Conservation (phyloP, 2,113 vertebrate species). For the Brachypodius melanocephalos region DNA sequence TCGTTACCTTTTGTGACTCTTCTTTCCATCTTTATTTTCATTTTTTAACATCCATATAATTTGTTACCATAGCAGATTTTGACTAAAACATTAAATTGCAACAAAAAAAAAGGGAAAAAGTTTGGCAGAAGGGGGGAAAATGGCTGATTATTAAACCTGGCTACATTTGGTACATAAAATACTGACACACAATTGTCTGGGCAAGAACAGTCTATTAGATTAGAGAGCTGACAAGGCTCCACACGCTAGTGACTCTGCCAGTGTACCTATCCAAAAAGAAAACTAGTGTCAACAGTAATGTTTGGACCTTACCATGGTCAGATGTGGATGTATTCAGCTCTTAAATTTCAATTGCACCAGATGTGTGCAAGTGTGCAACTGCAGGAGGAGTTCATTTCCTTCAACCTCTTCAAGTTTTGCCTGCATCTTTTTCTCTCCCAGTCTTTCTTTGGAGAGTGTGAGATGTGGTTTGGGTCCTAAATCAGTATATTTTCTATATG, state of each 20-base stretch:
- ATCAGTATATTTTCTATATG: background rate
- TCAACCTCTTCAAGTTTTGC: background rate
- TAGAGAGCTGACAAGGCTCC: conserved; percentile 56
- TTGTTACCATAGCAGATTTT: conserved; percentile 53
- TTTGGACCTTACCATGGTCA: conserved; percentile 39
- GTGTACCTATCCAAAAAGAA: conserved; percentile 52
- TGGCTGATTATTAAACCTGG: conserved; percentile 48
- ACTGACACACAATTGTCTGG: conserved; percentile 60
- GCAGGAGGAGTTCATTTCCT: conserved; percentile 15
- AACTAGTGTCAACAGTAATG: conserved; percentile 57
- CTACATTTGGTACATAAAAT: conserved; percentile 55
- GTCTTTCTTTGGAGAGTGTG: background rate
- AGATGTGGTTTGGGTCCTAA: background rate
- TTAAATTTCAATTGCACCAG: conserved; percentile 56
- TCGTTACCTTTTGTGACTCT: conserved; percentile 55
- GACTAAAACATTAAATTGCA: conserved; percentile 31
- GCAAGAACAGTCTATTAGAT: conserved; percentile 69
- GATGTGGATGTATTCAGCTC: conserved; percentile 47
- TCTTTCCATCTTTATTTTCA: conserved; percentile 36
- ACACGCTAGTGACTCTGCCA: conserved; percentile 43
- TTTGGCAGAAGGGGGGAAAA: conserved; percentile 46
- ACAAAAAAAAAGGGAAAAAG: background rate
- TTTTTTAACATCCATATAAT: conserved; percentile 43
- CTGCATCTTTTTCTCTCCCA: background rate
- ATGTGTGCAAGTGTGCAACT: conserved; percentile 54